Percentiles rank a stretch among this genome's conserved stretches.
Evolutionary conservation across 2,113 vertebrate species (phyloP).

Genomic region (Cercopithecus mona): DNA sequence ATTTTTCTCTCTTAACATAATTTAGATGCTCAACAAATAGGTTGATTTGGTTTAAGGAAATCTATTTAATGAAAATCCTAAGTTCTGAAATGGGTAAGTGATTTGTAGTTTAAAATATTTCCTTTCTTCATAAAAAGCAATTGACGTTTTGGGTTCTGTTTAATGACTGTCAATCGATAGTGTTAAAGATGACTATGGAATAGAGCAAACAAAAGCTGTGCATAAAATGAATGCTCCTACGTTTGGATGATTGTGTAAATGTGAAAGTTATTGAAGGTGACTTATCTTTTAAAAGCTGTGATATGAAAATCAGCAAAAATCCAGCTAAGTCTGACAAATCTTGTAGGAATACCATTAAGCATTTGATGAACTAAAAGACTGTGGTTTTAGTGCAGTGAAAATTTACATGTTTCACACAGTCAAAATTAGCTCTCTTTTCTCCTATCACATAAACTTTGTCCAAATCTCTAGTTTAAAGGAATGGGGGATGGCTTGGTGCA

Average conservation of each 20-base stretch:
- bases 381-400: neutral
- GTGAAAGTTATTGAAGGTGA: neutral
- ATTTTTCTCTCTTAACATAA: neutral
- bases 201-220: neutral
- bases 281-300: neutral
- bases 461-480: neutral
- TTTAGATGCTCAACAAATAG: neutral
- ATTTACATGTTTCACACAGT: neutral
- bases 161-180: neutral
- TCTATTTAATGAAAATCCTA: neutral
- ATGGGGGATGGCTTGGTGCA: neutral
- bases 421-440: neutral
- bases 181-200: neutral
- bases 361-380: neutral
- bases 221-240: neutral
- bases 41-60: constrained; percentile 23
- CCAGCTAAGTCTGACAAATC: neutral
- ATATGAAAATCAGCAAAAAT: neutral
- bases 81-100: neutral
- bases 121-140: constrained; percentile 9
- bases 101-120: neutral
- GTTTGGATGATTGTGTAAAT: neutral
- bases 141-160: constrained; percentile 13
- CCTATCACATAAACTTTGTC: neutral
- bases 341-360: neutral